These are phyloP conservation scores for Cheiracanthium punctorium DNA, from an alignment of 2,888 invertebrate genomes.

Conservation along the genomic window DNA sequence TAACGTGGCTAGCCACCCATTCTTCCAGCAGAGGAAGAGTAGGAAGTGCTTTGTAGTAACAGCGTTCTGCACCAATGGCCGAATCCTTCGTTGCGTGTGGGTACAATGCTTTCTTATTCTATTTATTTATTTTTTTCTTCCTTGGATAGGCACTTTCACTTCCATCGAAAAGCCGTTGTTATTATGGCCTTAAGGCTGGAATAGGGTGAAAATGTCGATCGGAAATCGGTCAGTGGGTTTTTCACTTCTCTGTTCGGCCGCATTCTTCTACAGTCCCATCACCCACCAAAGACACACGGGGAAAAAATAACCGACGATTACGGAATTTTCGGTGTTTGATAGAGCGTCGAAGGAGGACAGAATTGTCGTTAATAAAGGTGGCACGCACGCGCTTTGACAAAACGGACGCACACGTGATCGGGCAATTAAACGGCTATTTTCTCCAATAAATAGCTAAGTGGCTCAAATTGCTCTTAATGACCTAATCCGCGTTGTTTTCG, in stretches of 20 bases:
- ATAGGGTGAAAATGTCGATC: slow-evolving; percentile 12
- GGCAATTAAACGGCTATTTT: too few relatives aligned
- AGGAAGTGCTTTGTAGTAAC: background rate
- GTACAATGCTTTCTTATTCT: background rate
- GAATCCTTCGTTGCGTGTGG: background rate
- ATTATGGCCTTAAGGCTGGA: background rate
- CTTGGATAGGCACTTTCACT: background rate
- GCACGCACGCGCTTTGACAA: too few relatives aligned
- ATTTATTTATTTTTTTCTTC: background rate
- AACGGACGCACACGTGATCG: too few relatives aligned
- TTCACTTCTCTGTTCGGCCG: slow-evolving; percentile 33
- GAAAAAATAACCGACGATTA: background rate
- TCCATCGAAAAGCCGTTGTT: background rate
- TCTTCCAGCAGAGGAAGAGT: background rate
- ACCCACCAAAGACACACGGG: background rate
- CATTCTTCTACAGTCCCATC: slow-evolving; percentile 20
- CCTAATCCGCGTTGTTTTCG: too few relatives aligned
- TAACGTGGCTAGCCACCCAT: background rate
- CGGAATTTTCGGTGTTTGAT: background rate
- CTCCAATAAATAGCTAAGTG: too few relatives aligned
- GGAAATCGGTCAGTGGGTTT: slow-evolving; percentile 53
- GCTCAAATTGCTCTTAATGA: too few relatives aligned
- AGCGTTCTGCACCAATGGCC: background rate
- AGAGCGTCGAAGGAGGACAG: too few relatives aligned
- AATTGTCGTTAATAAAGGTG: too few relatives aligned